phyloP scores from a whole-genome alignment of 2,797 vertebrate genomes.

The Manis javanica region DNA sequence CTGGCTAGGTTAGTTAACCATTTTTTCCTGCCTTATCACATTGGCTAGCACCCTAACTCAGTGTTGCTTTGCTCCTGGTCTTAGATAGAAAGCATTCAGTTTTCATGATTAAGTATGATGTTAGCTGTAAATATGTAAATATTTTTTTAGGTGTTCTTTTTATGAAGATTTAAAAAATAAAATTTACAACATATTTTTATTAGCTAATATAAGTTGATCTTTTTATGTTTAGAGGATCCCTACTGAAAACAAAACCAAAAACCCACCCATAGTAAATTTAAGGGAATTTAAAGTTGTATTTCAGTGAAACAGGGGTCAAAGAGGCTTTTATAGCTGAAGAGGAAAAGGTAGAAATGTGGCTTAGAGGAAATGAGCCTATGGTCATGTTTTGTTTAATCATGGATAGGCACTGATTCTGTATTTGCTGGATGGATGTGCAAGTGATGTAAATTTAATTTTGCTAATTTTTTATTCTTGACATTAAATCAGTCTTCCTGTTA shows the following conservation, averaged over 20 bases:
- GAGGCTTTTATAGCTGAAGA: neutral
- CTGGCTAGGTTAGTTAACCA: neutral
- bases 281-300: neutral
- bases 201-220: neutral
- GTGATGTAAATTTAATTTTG: neutral
- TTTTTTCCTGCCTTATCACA: neutral
- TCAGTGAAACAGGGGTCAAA: neutral
- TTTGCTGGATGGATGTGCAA: neutral
- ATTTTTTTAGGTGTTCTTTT: neutral
- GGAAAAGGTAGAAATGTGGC: neutral
- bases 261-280: neutral
- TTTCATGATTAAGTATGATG: neutral
- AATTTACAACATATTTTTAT: neutral
- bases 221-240: neutral
- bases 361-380: neutral
- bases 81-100: neutral
- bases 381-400: neutral
- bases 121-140: neutral
- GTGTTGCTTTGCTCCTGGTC: neutral
- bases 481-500: neutral
- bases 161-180: neutral
- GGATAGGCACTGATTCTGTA: neutral
- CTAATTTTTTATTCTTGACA: neutral
- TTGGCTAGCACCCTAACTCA: neutral
- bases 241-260: neutral